Conservation (phyloP, 2,888 invertebrate species). For the Cheilosia soror region DNA sequence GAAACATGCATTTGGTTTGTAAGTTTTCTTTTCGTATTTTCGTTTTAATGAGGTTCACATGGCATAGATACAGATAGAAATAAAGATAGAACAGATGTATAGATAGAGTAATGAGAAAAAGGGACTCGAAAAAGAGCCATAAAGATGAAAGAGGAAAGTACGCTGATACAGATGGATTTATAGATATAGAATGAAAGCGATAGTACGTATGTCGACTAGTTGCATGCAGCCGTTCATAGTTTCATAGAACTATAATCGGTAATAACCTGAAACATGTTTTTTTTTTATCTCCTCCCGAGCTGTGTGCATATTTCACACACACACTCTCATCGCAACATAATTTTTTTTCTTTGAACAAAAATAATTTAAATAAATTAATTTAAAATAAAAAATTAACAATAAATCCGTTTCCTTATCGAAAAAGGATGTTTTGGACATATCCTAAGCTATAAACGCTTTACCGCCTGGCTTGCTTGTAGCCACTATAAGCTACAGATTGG, state of each 20-base stretch:
- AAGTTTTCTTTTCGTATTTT: conserved; percentile 48
- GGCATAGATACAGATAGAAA: conserved; percentile 56
- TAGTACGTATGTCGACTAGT: conserved; percentile 79
- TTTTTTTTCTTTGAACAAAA: conserved; percentile 70
- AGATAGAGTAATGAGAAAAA: conserved; percentile 51
- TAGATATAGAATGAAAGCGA: conserved; percentile 39
- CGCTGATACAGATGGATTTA: conserved; percentile 30
- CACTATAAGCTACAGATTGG: conserved; percentile 85
- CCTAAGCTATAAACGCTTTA: conserved; percentile 76
- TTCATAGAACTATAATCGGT: conserved; percentile 55
- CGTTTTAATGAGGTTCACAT: conserved; percentile 69
- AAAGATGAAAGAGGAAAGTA: conserved; percentile 45
- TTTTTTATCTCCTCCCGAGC: conserved; percentile 41
- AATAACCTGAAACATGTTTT: conserved; percentile 56
- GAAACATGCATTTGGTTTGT: conserved; percentile 40
- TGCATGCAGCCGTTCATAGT: conserved; percentile 79
- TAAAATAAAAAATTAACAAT: conserved; percentile 79
- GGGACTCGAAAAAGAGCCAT: conserved; percentile 29
- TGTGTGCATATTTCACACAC: background rate
- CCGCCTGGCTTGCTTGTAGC: conserved; percentile 84
- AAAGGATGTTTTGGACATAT: conserved; percentile 24
- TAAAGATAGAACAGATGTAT: conserved; percentile 56
- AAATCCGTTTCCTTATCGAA: conserved; percentile 31
- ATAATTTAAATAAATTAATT: conserved; percentile 83
- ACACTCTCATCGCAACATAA: conserved; percentile 48